Evolutionary conservation across 2,888 invertebrate genomes (phyloP).

Genomic region (Amblyjoppa proteus): DNA sequence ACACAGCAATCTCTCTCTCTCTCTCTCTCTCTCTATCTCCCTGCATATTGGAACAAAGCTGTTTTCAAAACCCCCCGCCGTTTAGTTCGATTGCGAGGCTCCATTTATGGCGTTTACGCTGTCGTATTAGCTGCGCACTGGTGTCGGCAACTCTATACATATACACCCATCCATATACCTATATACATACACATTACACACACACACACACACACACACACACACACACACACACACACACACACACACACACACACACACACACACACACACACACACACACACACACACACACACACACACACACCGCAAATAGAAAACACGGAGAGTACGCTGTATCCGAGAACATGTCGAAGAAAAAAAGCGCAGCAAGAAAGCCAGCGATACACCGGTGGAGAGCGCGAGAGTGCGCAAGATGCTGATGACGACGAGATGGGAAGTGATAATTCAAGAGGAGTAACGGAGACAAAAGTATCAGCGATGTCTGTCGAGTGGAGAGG

Average conservation of each 20-base stretch:
- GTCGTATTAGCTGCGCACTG: conserved; percentile 59
- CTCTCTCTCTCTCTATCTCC: conserved; percentile 16
- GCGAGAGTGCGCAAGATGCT: conserved; percentile 23
- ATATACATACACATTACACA: background rate
- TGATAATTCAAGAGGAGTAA: background rate
- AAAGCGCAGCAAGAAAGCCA: background rate
- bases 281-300: background rate
- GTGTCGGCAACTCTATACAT: conserved; percentile 23
- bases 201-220: too few species aligned
- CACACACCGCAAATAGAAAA: background rate
- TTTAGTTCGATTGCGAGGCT: conserved; percentile 53
- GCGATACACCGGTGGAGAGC: conserved; percentile 46
- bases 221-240: too few species aligned
- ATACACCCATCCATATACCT: background rate
- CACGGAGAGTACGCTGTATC: conserved; percentile 14
- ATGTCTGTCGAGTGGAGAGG: conserved; percentile 6
- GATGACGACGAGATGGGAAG: conserved; percentile 1
- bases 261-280: background rate
- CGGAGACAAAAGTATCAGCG: conserved; percentile 10
- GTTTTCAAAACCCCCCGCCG: conserved; percentile 6
- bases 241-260: background rate
- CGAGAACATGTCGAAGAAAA: conserved; percentile 33
- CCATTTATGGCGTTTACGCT: conserved; percentile 65
- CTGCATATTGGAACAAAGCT: background rate
- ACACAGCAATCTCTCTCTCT: conserved; percentile 35